Percentiles rank a stretch among this genome's conserved stretches.
phyloP scores from a whole-genome alignment of 2,888 invertebrate species.

The Apodemia zela region DNA sequence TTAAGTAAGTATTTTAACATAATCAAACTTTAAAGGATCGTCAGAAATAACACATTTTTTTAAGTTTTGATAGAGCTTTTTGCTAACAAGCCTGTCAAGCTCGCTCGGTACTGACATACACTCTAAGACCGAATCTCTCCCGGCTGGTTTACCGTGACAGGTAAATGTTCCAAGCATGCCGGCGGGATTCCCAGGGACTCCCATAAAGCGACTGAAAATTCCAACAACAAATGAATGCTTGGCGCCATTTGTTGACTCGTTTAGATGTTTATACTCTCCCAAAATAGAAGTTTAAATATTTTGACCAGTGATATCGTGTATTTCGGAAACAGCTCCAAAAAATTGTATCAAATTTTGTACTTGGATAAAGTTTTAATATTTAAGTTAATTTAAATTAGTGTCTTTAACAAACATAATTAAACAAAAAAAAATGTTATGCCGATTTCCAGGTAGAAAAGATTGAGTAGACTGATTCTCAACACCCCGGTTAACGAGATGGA shows the following conservation, averaged over 20 bases:
- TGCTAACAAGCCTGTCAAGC: constrained; percentile 34
- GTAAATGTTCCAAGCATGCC: constrained; percentile 40
- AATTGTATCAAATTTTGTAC: no score
- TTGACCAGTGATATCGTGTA: not conserved
- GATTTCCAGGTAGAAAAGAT: no score
- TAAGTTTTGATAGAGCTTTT: constrained; percentile 11
- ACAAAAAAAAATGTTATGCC: no score
- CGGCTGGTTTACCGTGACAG: constrained; percentile 44
- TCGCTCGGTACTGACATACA: constrained; percentile 35
- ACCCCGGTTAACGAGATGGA: no score
- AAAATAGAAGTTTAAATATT: not conserved
- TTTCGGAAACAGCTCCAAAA: no score
- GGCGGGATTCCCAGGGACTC: constrained; percentile 48
- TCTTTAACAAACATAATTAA: no score
- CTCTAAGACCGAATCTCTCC: constrained; percentile 38
- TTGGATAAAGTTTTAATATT: no score
- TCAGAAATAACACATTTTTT: constrained; percentile 27
- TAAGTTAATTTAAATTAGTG: no score
- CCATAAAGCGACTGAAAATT: constrained; percentile 44
- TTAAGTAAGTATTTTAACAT: no score
- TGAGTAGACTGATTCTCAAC: no score
- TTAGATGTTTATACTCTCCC: constrained; percentile 21
- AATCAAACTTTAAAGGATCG: no score
- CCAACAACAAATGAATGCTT: constrained; percentile 49
- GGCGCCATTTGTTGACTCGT: constrained; percentile 36